Conservation (phyloP, 2,888 invertebrate species). For the Carterocephalus palaemon region DNA sequence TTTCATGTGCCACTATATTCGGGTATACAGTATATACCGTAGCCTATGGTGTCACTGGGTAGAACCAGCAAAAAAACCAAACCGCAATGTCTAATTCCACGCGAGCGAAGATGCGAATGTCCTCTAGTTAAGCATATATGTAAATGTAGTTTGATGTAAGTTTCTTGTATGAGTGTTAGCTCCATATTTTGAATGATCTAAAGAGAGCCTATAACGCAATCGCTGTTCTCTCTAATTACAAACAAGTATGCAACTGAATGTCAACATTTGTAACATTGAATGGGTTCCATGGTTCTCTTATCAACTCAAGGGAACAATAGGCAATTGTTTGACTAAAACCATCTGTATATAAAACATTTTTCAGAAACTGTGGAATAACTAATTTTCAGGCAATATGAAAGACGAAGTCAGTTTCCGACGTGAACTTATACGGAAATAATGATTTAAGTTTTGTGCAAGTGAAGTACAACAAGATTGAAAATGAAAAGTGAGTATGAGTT, state of each 20-base stretch:
- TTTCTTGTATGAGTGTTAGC: too few relatives aligned
- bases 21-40: too few relatives aligned
- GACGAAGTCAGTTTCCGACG: constrained; percentile 4
- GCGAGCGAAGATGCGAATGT: too few relatives aligned
- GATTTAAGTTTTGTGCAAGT: constrained; percentile 10
- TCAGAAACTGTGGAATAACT: constrained; percentile 33
- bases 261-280: background rate
- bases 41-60: too few relatives aligned
- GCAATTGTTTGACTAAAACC: constrained; percentile 55
- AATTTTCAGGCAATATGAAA: constrained; percentile 24
- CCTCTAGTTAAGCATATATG: too few relatives aligned
- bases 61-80: too few relatives aligned
- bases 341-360: constrained; percentile 62
- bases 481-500: constrained; percentile 30
- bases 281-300: constrained; percentile 45
- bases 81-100: too few relatives aligned
- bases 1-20: too few relatives aligned
- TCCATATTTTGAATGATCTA: too few relatives aligned
- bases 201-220: too few relatives aligned
- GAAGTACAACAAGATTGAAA: constrained; percentile 10
- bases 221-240: too few relatives aligned
- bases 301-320: constrained; percentile 55
- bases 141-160: too few relatives aligned
- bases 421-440: background rate
- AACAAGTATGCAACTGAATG: background rate